Evolutionary conservation across 1,140 invertebrate genomes (phyloP), one percentile per base, ranked within the genome.

Genomic region (Platyura marginata): DNA sequence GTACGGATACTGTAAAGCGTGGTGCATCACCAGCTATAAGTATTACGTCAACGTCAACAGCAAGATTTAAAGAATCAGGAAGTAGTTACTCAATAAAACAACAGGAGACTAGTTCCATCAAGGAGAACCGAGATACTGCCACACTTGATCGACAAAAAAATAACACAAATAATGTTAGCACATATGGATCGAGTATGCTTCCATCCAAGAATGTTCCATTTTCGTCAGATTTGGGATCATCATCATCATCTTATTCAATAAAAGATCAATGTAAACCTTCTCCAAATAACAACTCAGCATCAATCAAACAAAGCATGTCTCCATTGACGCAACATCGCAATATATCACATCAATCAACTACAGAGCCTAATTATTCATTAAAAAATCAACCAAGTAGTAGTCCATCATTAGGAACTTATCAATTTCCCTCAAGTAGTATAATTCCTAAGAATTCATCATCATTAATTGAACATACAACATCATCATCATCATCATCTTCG

Each of bases 1-100:
- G 59, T 49, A 61, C 59, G 48, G 59, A 61, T 50, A 61, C 59
- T 48, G 57, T 61, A 40, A 61, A 61, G 47, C 55, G 59, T 22
- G 59, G 59, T 49, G 55, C 57, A 32, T 61, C 59, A 40, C 59
- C 59, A 40, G 49, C 55, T 11, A 32, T 20, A 8, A 40, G 38
- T 15, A 40, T 41, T 9, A 22, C 21, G 13, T 59, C 59, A 13
- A 51, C 55, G 4, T 59, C 57, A 50, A 52, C 57, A 40, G 49
- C 57, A 25, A 59, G 50, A 40, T 51, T 61, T 9, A 49, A 57
- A 41, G 59, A 61, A 42, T 57, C 58, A 20, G 47, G 47, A 45
- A 61, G 59, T 32, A 49, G 55, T 9, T 59, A 58, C 40, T 58
- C 59, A 34, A 48, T 61, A 9, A 39, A 42, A 29, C 32, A 44